These are phyloP conservation scores for Gastrophryne carolinensis DNA, from an alignment of 2,797 vertebrate species.

Conservation along the genomic window DNA sequence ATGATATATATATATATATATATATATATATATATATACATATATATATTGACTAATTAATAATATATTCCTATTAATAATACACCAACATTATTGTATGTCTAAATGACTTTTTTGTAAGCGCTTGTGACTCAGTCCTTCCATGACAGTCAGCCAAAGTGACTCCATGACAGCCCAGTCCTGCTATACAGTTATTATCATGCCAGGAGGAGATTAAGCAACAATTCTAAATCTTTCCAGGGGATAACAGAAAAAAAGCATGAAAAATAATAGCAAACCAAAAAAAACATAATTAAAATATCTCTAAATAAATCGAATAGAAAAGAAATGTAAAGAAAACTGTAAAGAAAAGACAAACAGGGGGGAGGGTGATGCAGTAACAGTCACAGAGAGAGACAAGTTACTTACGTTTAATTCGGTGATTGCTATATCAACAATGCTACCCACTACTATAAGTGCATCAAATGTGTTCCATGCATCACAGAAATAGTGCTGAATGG, in stretches of 20 bases:
- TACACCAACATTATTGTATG: neutral
- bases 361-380: slow-evolving; percentile 74
- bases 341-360: slow-evolving; percentile 68
- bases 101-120: neutral
- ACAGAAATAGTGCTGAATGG: slow-evolving; percentile 99
- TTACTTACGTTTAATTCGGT: slow-evolving; percentile 99
- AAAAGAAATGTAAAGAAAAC: slow-evolving; percentile 46
- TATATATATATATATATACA: too few relatives aligned
- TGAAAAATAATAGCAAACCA: slow-evolving; percentile 40
- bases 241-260: slow-evolving; percentile 53
- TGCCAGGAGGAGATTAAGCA: slow-evolving; percentile 77
- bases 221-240: slow-evolving; percentile 65
- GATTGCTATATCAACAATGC: slow-evolving; percentile 99
- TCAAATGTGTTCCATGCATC: slow-evolving; percentile 99
- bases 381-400: slow-evolving; percentile 80
- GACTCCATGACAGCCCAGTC: slow-evolving; percentile 60
- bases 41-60: too few relatives aligned
- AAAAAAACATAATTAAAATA: slow-evolving; percentile 54
- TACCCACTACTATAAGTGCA: slow-evolving; percentile 99
- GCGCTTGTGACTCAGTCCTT: neutral
- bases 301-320: slow-evolving; percentile 56
- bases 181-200: slow-evolving; percentile 88
- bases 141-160: neutral
- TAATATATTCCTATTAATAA: too few relatives aligned
- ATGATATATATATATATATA: too few relatives aligned